These are phyloP conservation scores for Chironomus striatipennis DNA, from an alignment of 1,140 invertebrate species.

Conservation along the genomic window DNA sequence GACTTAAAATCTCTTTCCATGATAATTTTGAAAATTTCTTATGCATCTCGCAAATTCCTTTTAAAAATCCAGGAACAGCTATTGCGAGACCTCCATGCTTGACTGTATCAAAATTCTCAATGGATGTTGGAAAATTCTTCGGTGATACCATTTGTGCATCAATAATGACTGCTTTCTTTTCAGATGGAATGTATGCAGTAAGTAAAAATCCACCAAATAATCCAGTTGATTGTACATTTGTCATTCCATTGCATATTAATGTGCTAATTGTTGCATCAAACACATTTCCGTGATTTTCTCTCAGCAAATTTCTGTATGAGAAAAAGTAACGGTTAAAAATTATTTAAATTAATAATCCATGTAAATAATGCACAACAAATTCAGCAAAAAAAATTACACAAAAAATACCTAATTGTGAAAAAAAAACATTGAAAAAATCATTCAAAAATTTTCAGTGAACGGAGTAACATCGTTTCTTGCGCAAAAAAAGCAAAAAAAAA, in stretches of 20 bases:
- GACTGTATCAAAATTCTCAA: conserved; percentile 39
- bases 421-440: conserved; percentile 5
- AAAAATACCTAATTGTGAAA: too few species aligned
- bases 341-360: conserved; percentile 24
- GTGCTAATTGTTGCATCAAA: conserved; percentile 79
- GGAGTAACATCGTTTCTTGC: neutral
- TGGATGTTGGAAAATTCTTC: conserved; percentile 58
- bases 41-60: conserved; percentile 79
- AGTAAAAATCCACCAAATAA: conserved; percentile 81
- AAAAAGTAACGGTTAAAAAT: conserved; percentile 26
- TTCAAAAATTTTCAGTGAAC: neutral
- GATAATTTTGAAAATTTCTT: conserved; percentile 68
- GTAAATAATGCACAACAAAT: too few species aligned
- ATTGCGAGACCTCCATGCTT: conserved; percentile 60
- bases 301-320: conserved; percentile 61
- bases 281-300: conserved; percentile 65
- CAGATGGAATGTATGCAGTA: conserved; percentile 64
- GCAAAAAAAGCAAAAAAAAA: neutral
- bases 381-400: too few species aligned
- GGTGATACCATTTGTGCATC: conserved; percentile 59
- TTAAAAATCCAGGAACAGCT: conserved; percentile 83
- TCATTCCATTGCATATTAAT: conserved; percentile 76
- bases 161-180: conserved; percentile 55
- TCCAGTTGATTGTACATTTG: conserved; percentile 79
- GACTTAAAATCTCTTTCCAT: conserved; percentile 72